Evolutionary conservation across 1,140 invertebrate species (phyloP), one percentile per base, ranked within the genome.

Genomic region (Lordiphosa collinella): DNA sequence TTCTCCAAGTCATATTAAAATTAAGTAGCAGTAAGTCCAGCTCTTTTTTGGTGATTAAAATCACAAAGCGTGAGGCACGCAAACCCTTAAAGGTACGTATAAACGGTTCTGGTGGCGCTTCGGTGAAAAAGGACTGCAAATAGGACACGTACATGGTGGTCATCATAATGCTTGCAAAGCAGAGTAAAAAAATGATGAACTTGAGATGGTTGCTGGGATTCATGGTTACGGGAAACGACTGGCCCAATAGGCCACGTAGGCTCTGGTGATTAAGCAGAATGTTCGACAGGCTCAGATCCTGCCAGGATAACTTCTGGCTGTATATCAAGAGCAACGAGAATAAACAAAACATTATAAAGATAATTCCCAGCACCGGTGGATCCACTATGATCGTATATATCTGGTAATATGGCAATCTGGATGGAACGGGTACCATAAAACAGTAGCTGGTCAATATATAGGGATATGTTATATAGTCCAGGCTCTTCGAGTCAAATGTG

Each of bases 101-200:
- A 0, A 1, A 25, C 0, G 58, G 36, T 34, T 82, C 58, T 0
- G 46, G 38, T 0, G 82, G 82, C 1, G 75, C 72, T 4, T 49
- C 38, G 0, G 72, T 82, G 8, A 82, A 60, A 6, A 47, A 70
- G 6, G 68, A 36, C 2, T 64, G 37, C 32, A 86, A 10, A 16
- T 86, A 86, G 6, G 72, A 32, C 35, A 57, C 41, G 31, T 86
- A 86, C 59, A 86, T 78, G 35, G 72, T 86, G 18, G 64, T 74
- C n/a, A 62, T 61, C 58, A 82, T 57, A 3, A 82, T 18, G 41
- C 82, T 73, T 11, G 61, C 56, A 6, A 69, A 62, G 43, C 60
- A 76, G 5, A 86, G 11, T 0, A 86, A 40, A 6, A 57, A 55
- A 4, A 56, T 52, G 1, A 84, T 49, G 6, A 61, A 37, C 22